Percentiles rank a stretch among this genome's conserved stretches.
Conservation (phyloP, 2,888 invertebrate genomes). For the Orchesellides sinensis region DNA sequence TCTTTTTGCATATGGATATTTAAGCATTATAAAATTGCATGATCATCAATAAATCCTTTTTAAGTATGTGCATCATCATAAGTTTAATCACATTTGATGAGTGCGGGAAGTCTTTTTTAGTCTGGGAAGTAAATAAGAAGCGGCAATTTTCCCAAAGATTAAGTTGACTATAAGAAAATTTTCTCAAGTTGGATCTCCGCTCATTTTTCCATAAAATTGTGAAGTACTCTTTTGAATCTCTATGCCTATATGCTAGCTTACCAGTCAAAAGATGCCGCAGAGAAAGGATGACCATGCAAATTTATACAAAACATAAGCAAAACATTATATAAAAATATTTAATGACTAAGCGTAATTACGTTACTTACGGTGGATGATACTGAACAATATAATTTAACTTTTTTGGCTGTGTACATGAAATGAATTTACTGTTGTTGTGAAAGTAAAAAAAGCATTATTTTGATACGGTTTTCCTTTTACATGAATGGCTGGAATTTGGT, state of each 20-base stretch:
- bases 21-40: not conserved
- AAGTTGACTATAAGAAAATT: too few relatives aligned
- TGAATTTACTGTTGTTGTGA: slow-evolving; percentile 41
- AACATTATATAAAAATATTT: not conserved
- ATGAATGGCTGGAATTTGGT: slow-evolving; percentile 65
- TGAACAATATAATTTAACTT: slow-evolving; percentile 5
- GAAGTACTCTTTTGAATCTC: slow-evolving; percentile 14
- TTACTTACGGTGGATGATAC: not conserved
- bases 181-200: not conserved
- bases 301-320: slow-evolving; percentile 25
- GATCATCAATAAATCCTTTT: not conserved
- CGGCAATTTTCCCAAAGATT: not conserved
- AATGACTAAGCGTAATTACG: slow-evolving; percentile 43
- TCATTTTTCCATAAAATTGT: slow-evolving; percentile 16
- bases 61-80: not conserved
- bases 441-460: slow-evolving; percentile 45
- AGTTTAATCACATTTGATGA: not conserved
- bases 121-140: not conserved
- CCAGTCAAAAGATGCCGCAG: slow-evolving; percentile 39
- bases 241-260: too few relatives aligned
- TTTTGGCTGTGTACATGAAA: slow-evolving; percentile 38
- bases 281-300: slow-evolving; percentile 60
- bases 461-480: slow-evolving; percentile 63
- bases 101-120: not conserved
- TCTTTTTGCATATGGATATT: too few relatives aligned